Conservation (phyloP, 2,113 vertebrate genomes). For the Pseudonaja textilis region DNA sequence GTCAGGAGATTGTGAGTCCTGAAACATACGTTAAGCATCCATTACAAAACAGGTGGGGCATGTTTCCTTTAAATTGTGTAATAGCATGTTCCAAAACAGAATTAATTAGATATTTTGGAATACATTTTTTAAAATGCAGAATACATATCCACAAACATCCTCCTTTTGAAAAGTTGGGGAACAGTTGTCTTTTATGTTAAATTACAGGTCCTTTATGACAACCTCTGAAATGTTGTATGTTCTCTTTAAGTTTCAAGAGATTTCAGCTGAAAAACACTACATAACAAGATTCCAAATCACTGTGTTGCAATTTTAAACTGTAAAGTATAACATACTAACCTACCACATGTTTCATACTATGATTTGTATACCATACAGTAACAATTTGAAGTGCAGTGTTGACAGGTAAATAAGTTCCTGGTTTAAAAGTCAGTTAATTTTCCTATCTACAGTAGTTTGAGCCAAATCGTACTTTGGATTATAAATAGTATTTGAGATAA, state of each 20-base stretch:
- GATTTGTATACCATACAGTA: neutral
- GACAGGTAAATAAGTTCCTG: neutral
- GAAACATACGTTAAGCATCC: constrained; percentile 95
- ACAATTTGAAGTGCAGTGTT: neutral
- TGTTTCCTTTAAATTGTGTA: neutral
- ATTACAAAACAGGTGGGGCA: constrained; percentile 89
- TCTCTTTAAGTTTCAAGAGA: neutral
- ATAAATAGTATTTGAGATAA: neutral
- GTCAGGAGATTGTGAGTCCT: constrained; percentile 83
- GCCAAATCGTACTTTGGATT: neutral
- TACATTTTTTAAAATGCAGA: neutral
- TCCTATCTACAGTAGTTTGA: neutral
- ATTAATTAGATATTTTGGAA: neutral
- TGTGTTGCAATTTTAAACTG: neutral
- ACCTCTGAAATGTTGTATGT: neutral
- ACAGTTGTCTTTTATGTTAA: neutral
- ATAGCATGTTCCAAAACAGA: neutral
- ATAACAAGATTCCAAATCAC: neutral
- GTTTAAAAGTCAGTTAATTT: neutral
- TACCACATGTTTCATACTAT: neutral
- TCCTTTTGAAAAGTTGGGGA: neutral
- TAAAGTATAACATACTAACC: neutral
- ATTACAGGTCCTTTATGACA: neutral
- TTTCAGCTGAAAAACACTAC: neutral
- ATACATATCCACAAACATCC: neutral